These are phyloP conservation scores for Lysandra bellargus DNA, from an alignment of 2,888 invertebrate species.

Conservation along the genomic window DNA sequence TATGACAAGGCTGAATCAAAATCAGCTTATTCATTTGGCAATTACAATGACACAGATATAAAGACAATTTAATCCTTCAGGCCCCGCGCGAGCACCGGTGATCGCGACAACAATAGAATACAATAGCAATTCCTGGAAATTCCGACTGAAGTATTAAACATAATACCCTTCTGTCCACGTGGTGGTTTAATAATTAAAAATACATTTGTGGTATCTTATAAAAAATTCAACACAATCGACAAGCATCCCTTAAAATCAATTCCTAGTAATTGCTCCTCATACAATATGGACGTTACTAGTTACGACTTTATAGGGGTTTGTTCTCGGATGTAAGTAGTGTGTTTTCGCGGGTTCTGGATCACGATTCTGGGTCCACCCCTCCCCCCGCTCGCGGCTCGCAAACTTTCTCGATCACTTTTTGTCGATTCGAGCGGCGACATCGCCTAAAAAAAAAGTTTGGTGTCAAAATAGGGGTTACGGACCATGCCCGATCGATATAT, in stretches of 20 bases:
- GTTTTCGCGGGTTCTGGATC: no score
- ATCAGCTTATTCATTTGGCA: neutral
- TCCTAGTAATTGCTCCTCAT: neutral
- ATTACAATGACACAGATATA: neutral
- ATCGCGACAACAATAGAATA: no score
- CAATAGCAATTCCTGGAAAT: no score
- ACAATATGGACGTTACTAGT: neutral
- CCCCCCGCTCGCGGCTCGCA: no score
- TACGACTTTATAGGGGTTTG: neutral
- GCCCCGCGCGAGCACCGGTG: no score
- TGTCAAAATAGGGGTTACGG: no score
- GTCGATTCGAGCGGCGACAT: no score
- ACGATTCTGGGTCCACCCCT: no score
- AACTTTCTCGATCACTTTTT: no score
- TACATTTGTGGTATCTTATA: neutral
- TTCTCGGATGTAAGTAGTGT: neutral
- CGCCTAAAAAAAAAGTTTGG: no score
- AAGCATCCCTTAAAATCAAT: slow-evolving; percentile 8
- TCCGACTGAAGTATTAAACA: no score
- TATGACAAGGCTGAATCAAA: neutral
- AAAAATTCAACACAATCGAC: neutral
- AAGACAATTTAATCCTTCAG: neutral
- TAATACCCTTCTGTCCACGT: neutral
- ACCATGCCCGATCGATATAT: no score
- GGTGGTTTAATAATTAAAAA: neutral